Evolutionary conservation across 2,113 vertebrate genomes (phyloP).

Genomic region (Monopterus albus): DNA sequence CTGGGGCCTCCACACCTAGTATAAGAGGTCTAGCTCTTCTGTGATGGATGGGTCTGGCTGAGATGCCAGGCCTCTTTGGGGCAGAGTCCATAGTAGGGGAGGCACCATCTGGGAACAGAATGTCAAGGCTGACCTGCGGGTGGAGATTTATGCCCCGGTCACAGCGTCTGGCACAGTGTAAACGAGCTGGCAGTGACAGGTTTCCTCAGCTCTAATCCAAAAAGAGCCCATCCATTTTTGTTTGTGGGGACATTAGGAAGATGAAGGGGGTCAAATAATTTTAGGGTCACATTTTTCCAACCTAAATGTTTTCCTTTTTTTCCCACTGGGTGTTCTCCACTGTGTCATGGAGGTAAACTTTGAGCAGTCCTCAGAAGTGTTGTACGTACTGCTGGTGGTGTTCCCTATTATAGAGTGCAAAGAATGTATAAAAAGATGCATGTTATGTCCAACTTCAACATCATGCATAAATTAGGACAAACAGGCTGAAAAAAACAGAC

Average conservation of each 20-base stretch:
- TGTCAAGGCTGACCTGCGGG: constrained; percentile 67
- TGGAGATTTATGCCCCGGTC: constrained; percentile 67
- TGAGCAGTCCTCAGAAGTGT: constrained; percentile 1
- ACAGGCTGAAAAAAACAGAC: constrained; percentile 36
- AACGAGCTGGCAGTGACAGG: constrained; percentile 64
- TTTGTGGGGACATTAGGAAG: constrained; percentile 29
- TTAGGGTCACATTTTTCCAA: constrained; percentile 66
- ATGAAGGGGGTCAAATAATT: constrained; percentile 39
- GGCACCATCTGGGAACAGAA: constrained; percentile 71
- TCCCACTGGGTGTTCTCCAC: constrained; percentile 4
- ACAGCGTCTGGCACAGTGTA: constrained; percentile 49
- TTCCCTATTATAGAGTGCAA: too few relatives aligned
- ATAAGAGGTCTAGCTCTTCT: constrained; percentile 30
- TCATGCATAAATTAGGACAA: constrained; percentile 36
- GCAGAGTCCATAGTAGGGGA: constrained; percentile 64
- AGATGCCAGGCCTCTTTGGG: constrained; percentile 65
- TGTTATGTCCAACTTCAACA: not conserved
- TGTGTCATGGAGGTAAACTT: constrained; percentile 2
- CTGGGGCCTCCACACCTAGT: constrained; percentile 41
- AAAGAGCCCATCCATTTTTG: constrained; percentile 57
- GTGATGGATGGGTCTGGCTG: constrained; percentile 72
- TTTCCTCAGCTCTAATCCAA: constrained; percentile 40
- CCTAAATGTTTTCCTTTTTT: not conserved
- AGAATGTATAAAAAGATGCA: too few relatives aligned
- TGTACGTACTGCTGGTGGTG: too few relatives aligned